Percentiles rank a stretch among this genome's conserved stretches.
phyloP scores from a whole-genome alignment of 2,113 vertebrate species.

The Notarius lentiginosus region DNA sequence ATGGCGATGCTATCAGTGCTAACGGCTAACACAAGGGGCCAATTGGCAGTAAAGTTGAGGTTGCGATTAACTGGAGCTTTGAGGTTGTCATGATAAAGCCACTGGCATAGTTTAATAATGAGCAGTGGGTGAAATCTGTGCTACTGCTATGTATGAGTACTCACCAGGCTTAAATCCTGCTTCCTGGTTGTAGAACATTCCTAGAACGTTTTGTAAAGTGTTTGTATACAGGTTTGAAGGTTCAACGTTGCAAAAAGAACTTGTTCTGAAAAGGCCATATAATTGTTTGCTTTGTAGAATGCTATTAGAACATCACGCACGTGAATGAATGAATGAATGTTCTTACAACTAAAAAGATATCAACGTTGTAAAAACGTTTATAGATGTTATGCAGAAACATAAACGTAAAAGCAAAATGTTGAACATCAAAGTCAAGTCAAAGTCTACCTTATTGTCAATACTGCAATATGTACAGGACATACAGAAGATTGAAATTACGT shows the following conservation, averaged over 20 bases:
- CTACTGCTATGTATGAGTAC: not conserved
- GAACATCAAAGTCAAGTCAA: too few species aligned
- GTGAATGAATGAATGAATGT: not conserved
- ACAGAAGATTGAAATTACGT: too few species aligned
- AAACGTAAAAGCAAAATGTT: not conserved
- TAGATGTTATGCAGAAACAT: not conserved
- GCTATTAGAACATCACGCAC: not conserved
- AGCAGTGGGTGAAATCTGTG: constrained; percentile 16
- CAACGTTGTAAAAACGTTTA: not conserved
- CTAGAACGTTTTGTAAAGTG: not conserved
- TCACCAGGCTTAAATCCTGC: not conserved
- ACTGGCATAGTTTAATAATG: constrained; percentile 18
- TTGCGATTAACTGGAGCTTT: constrained; percentile 57
- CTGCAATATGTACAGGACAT: too few species aligned
- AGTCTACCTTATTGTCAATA: too few species aligned
- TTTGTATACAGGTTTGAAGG: not conserved
- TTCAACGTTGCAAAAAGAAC: not conserved
- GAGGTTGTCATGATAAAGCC: constrained; percentile 25
- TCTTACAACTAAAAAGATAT: not conserved
- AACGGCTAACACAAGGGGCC: constrained; percentile 60
- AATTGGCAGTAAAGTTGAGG: constrained; percentile 54
- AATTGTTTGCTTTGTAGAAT: not conserved
- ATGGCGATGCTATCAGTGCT: constrained; percentile 51
- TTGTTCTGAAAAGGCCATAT: not conserved
- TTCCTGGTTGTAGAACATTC: not conserved